These are phyloP conservation scores for Aphaenogaster floridana DNA, from an alignment of 1,140 invertebrate genomes.

Conservation along the genomic window DNA sequence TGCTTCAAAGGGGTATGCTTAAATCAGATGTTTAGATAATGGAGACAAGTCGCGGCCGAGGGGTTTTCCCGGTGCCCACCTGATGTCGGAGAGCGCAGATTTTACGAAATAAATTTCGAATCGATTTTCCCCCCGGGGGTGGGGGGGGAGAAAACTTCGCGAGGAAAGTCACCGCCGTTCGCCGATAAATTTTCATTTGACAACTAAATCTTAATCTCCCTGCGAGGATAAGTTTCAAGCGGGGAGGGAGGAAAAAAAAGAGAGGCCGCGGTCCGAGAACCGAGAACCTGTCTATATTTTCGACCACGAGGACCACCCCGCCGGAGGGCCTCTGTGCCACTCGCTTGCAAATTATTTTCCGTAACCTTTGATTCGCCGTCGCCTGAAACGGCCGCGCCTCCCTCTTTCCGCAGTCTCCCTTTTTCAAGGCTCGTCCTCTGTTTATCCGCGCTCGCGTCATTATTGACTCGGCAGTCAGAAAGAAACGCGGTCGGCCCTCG, in stretches of 20 bases:
- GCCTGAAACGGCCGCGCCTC: not conserved
- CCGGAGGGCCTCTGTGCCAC: not conserved
- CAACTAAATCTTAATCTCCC: not conserved
- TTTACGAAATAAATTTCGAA: not conserved
- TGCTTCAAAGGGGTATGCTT: not conserved
- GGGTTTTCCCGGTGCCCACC: not conserved
- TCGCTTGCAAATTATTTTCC: slow-evolving; percentile 23
- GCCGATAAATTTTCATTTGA: slow-evolving; percentile 4
- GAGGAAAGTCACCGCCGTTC: not conserved
- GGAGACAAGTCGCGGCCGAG: not conserved
- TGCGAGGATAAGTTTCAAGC: not conserved
- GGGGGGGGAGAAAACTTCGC: not conserved
- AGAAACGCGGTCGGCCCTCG: slow-evolving; percentile 42
- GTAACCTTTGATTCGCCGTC: slow-evolving; percentile 34
- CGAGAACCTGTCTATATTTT: slow-evolving; percentile 5
- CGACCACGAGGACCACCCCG: not conserved
- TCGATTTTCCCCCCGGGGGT: not conserved
- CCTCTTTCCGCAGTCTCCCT: not conserved
- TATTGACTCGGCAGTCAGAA: slow-evolving; percentile 48
- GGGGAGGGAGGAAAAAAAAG: not conserved
- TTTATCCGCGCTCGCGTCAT: slow-evolving; percentile 45
- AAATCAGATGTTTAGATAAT: not conserved
- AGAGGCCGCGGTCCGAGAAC: not conserved
- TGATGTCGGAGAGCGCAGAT: not conserved
- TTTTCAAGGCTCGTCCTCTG: slow-evolving; percentile 20